Conservation (phyloP, 2,113 vertebrate genomes). For the Silurus meridionalis region DNA sequence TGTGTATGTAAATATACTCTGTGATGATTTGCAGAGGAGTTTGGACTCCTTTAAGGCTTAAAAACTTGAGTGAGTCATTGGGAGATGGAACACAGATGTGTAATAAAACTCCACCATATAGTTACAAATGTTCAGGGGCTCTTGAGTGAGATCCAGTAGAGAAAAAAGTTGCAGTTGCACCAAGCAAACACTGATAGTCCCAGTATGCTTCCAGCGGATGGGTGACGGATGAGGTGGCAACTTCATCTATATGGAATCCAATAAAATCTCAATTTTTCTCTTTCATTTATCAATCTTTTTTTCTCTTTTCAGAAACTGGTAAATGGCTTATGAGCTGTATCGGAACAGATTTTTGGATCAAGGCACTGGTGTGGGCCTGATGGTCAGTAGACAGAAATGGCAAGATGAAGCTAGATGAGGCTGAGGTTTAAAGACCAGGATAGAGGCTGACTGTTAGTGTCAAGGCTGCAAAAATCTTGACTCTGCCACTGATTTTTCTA, state of each 20-base stretch:
- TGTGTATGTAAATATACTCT: constrained; percentile 23
- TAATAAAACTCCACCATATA: constrained; percentile 31
- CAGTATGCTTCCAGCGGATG: constrained; percentile 24
- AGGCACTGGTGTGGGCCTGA: constrained; percentile 92
- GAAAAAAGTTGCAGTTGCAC: background rate
- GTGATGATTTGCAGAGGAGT: constrained; percentile 44
- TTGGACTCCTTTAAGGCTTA: constrained; percentile 73
- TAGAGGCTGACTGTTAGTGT: constrained; percentile 49
- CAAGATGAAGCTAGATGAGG: background rate
- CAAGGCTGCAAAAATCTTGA: constrained; percentile 75
- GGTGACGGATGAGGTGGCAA: constrained; percentile 65
- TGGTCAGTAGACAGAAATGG: constrained; percentile 51
- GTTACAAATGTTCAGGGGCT: constrained; percentile 1
- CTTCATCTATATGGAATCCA: background rate
- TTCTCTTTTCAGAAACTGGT: background rate
- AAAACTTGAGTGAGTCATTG: constrained; percentile 21
- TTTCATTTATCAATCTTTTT: background rate
- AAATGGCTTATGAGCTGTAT: constrained; percentile 30
- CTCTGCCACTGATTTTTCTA: constrained; percentile 74
- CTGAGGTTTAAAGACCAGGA: constrained; percentile 14
- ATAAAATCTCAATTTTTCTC: background rate
- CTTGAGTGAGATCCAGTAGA: background rate
- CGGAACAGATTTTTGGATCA: constrained; percentile 78
- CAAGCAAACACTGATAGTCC: background rate
- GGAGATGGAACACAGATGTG: constrained; percentile 3